Conservation (phyloP, 2,888 invertebrate genomes). For the Cantharis lateralis region DNA sequence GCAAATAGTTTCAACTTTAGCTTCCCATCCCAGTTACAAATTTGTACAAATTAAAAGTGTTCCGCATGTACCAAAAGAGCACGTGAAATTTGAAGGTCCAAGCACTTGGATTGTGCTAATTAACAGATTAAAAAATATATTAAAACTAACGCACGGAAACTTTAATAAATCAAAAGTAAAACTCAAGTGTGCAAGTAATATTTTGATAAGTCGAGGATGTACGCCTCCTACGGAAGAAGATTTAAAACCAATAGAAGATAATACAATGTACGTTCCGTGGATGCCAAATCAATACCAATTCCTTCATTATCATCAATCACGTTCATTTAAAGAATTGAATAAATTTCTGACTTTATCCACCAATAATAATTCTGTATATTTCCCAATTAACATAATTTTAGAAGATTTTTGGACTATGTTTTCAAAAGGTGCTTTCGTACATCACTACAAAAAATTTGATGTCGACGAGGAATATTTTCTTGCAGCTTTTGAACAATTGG, state of each 20-base stretch:
- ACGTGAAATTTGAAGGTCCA: conserved; percentile 49
- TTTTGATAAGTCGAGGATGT: conserved; percentile 54
- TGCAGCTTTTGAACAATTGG: conserved; percentile 57
- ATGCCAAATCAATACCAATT: conserved; percentile 46
- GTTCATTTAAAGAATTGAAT: conserved; percentile 51
- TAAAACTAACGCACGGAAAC: conserved; percentile 3
- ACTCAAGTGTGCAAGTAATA: conserved; percentile 46
- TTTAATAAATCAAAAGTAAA: neutral
- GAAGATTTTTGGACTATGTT: conserved; percentile 58
- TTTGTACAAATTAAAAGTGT: conserved; percentile 55
- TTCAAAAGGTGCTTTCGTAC: conserved; percentile 57
- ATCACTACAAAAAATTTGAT: conserved; percentile 59
- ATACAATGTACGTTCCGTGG: conserved; percentile 53
- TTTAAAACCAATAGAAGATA: conserved; percentile 44
- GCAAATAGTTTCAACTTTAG: conserved; percentile 51
- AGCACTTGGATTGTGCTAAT: conserved; percentile 49
- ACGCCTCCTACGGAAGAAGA: conserved; percentile 39
- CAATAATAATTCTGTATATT: conserved; percentile 55
- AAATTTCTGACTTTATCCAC: conserved; percentile 56
- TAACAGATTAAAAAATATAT: conserved; percentile 11
- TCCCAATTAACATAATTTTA: conserved; percentile 52
- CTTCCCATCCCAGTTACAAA: conserved; percentile 58
- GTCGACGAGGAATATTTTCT: conserved; percentile 57
- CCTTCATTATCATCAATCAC: conserved; percentile 51
- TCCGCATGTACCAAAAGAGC: conserved; percentile 48